These are phyloP conservation scores for Montipora capitata DNA, from an alignment of 92 coral and sea anemone species.

Conservation along the genomic window DNA sequence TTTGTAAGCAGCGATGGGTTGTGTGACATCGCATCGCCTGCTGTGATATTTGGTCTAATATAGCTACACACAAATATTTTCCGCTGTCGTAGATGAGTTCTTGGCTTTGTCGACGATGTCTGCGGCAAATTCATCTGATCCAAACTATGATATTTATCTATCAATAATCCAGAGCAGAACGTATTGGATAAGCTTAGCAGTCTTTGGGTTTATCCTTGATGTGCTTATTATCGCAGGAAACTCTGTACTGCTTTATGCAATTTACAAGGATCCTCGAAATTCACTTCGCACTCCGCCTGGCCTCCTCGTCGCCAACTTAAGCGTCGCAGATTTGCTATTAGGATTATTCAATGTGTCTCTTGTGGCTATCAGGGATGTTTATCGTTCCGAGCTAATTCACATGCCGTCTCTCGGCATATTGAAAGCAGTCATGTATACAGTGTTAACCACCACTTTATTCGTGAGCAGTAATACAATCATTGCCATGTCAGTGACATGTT, in stretches of 20 bases:
- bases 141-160: slow-evolving; percentile 36
- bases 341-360: slow-evolving; percentile 31
- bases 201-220: slow-evolving; percentile 29
- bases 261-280: slow-evolving; percentile 40
- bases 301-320: slow-evolving; percentile 30
- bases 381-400: slow-evolving; percentile 10
- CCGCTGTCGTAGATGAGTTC: neutral
- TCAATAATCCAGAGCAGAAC: slow-evolving; percentile 15
- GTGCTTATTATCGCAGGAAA: slow-evolving; percentile 18
- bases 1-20: too few relatives aligned
- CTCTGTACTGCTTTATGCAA: slow-evolving; percentile 20
- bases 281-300: slow-evolving; percentile 36
- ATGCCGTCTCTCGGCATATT: slow-evolving; percentile 7
- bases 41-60: too few relatives aligned
- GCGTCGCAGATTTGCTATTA: slow-evolving; percentile 37
- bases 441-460: slow-evolving; percentile 43
- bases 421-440: slow-evolving; percentile 22
- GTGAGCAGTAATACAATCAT: slow-evolving; percentile 60
- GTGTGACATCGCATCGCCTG: too few relatives aligned
- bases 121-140: slow-evolving; percentile 12
- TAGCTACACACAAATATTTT: neutral
- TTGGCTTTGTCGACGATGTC: neutral
- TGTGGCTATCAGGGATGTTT: slow-evolving; percentile 50
- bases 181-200: slow-evolving; percentile 31
- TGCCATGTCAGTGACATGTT: slow-evolving; percentile 64